phyloP scores from a whole-genome alignment of 2,888 invertebrate genomes.

The Patella ulyssiponensis region DNA sequence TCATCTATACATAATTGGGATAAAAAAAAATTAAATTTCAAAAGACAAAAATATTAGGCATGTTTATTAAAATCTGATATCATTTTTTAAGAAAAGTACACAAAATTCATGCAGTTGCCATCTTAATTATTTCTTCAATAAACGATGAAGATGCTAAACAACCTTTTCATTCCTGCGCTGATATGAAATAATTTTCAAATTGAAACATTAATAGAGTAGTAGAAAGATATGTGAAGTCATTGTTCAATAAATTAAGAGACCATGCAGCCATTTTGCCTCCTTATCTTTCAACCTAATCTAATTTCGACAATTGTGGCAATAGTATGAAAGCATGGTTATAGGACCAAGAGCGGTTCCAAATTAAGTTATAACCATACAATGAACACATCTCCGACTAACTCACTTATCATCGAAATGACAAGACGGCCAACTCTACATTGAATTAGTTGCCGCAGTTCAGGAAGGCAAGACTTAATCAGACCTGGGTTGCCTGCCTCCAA shows the following conservation, averaged over 20 bases:
- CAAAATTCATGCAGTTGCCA: no score
- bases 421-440: background rate
- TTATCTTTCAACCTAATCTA: conserved; percentile 8
- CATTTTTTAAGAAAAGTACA: no score
- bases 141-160: no score
- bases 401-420: conserved; percentile 7
- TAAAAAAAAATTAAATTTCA: no score
- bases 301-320: background rate
- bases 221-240: no score
- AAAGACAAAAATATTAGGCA: no score
- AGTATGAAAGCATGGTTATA: background rate
- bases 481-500: conserved; percentile 9
- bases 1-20: no score
- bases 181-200: no score
- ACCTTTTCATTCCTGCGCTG: no score
- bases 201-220: no score
- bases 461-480: conserved; percentile 7
- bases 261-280: conserved; percentile 4
- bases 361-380: conserved; percentile 8
- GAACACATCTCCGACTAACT: conserved; percentile 8
- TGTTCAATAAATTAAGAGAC: conserved; percentile 1
- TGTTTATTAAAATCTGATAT: no score
- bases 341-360: background rate
- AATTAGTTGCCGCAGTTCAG: conserved; percentile 2
- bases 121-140: no score